Evolutionary conservation across 2,888 invertebrate genomes (phyloP).

Genomic region (Sinelater perroti): DNA sequence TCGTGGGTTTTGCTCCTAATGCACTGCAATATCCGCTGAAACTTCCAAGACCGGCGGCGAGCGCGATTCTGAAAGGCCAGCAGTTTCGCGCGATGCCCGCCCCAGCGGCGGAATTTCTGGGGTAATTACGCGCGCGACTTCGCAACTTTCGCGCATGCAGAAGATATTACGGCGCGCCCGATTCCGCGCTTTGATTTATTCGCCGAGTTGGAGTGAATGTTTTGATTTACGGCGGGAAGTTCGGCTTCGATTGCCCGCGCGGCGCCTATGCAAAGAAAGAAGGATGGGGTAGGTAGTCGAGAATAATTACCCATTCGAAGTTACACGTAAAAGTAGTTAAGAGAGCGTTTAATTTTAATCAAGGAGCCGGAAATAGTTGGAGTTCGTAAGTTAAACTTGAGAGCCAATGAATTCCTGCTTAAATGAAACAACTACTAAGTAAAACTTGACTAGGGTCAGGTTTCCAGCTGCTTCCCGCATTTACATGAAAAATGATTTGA

Average conservation of each 20-base stretch:
- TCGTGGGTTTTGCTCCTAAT: slow-evolving; percentile 20
- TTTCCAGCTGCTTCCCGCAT: no score
- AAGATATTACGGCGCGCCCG: slow-evolving; percentile 5
- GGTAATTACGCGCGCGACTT: slow-evolving; percentile 5
- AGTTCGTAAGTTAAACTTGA: slow-evolving; percentile 21
- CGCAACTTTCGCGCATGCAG: background rate
- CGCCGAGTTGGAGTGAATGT: background rate
- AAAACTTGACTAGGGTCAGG: no score
- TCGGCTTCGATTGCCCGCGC: background rate
- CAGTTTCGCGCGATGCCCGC: background rate
- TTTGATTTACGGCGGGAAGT: slow-evolving; percentile 1
- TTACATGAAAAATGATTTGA: no score
- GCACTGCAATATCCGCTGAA: slow-evolving; percentile 5
- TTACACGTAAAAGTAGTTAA: slow-evolving; percentile 26
- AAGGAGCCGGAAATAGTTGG: slow-evolving; percentile 18
- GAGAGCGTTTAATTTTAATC: slow-evolving; percentile 32
- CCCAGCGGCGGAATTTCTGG: slow-evolving; percentile 1
- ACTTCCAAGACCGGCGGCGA: background rate
- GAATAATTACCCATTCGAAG: slow-evolving; percentile 30
- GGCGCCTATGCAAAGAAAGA: slow-evolving; percentile 1
- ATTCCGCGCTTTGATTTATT: slow-evolving; percentile 4
- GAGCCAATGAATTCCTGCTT: slow-evolving; percentile 3
- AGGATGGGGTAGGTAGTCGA: slow-evolving; percentile 2
- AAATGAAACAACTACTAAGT: slow-evolving; percentile 12
- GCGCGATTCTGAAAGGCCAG: background rate